A percentile compares a stretch with the other conserved stretches of the same genome.
Evolutionary conservation across 2,113 vertebrate genomes (phyloP).

Genomic region (Donacobius atricapilla): DNA sequence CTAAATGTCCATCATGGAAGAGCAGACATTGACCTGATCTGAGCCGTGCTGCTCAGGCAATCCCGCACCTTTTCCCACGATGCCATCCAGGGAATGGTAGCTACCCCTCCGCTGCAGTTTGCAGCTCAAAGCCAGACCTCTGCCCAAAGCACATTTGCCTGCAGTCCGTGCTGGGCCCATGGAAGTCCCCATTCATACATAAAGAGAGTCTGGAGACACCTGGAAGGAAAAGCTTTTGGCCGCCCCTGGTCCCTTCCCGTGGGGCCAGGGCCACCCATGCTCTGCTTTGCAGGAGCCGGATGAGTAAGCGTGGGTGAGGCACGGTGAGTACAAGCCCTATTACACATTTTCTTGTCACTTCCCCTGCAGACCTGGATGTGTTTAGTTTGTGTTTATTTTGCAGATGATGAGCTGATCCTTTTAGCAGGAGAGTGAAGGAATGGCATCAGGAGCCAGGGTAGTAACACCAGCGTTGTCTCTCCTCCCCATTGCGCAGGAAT

Average conservation of each 20-base stretch:
- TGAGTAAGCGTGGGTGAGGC: not conserved
- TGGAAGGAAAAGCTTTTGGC: not conserved
- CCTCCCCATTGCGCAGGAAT: not conserved
- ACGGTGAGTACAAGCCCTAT: accelerated
- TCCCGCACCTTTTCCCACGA: accelerated
- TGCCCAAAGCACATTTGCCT: not conserved
- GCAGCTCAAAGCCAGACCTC: not conserved
- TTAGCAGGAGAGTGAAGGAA: not conserved
- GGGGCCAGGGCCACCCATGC: not conserved
- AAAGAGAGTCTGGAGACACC: not conserved
- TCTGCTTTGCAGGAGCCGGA: not conserved
- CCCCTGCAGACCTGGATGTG: not conserved
- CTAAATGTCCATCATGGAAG: not conserved
- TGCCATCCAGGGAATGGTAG: accelerated
- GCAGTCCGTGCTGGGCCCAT: accelerated
- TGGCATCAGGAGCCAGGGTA: not conserved
- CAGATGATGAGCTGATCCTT: not conserved
- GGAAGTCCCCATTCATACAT: not conserved
- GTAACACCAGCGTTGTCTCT: accelerated
- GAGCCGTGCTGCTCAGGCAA: not conserved
- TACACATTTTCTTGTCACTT: not conserved
- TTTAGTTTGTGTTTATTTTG: not conserved
- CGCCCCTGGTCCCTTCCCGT: accelerated
- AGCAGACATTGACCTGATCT: not conserved
- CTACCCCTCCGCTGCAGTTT: accelerated